Conservation (phyloP, 2,888 invertebrate genomes). For the Nycteola revayana region DNA sequence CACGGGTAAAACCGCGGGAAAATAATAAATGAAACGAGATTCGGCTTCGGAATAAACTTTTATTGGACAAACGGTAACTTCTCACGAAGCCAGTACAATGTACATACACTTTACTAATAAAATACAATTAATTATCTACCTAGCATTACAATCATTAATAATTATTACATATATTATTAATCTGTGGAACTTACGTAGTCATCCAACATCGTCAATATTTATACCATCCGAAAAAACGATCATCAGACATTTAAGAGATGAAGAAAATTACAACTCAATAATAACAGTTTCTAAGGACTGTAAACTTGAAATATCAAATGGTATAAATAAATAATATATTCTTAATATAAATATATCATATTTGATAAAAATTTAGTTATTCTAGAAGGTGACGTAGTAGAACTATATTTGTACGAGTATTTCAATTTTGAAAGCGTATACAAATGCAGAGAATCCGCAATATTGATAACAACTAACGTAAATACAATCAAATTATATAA, state of each 20-base stretch:
- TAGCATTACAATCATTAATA: constrained; percentile 29
- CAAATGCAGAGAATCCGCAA: constrained; percentile 3
- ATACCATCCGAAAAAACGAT: no score
- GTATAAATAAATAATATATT: constrained; percentile 53
- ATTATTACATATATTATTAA: constrained; percentile 17
- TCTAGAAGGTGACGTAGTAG: constrained; percentile 70
- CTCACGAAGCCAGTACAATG: constrained; percentile 59
- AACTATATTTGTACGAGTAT: constrained; percentile 63
- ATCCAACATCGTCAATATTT: no score
- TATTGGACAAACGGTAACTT: constrained; percentile 73
- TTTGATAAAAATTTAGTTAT: constrained; percentile 37
- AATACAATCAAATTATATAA: no score
- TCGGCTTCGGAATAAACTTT: constrained; percentile 75
- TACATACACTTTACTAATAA: constrained; percentile 72
- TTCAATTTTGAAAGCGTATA: constrained; percentile 17
- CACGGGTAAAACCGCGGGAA: neutral
- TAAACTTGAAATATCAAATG: constrained; percentile 29
- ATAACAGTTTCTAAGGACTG: no score
- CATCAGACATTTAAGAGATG: no score
- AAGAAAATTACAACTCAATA: no score
- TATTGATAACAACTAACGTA: no score
- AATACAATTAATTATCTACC: constrained; percentile 59
- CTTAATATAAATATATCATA: constrained; percentile 36
- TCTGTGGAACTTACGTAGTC: constrained; percentile 15
- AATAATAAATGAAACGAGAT: constrained; percentile 48